Evolutionary conservation across 53 echinoderm and acorn worm species (phyloP).

Genomic region (Echinarachnius parma): DNA sequence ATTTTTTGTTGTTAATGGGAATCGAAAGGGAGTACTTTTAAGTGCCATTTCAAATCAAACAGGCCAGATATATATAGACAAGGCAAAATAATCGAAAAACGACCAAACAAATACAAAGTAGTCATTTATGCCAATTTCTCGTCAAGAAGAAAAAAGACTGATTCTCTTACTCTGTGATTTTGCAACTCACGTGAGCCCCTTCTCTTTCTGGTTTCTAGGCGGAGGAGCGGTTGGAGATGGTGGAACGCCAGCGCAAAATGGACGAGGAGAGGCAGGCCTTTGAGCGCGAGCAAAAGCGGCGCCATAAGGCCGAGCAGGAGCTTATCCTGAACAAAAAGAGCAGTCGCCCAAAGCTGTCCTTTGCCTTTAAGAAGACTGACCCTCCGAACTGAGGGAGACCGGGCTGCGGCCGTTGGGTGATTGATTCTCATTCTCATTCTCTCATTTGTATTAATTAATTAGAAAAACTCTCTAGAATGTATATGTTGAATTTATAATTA

Average conservation of each 20-base stretch:
- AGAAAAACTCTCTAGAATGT: no score
- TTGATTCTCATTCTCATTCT: not conserved
- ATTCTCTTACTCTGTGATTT: not conserved
- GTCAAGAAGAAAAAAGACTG: not conserved
- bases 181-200: constrained; percentile 10
- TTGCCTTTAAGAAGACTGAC: constrained; percentile 70
- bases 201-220: constrained; percentile 79
- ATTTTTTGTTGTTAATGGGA: no score
- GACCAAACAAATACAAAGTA: not conserved
- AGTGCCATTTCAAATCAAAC: no score
- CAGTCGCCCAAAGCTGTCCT: constrained; percentile 89
- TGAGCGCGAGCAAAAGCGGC: constrained; percentile 85
- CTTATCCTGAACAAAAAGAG: constrained; percentile 95
- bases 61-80: no score
- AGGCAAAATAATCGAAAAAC: no score
- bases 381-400: constrained; percentile 31
- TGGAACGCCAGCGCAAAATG: constrained; percentile 90
- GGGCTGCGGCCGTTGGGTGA: not conserved
- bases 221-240: constrained; percentile 97
- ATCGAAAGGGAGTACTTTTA: no score
- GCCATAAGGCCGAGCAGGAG: constrained; percentile 94
- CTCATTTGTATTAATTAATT: no score
- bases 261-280: constrained; percentile 95
- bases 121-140: not conserved
- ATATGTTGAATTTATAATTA: no score